Evolutionary conservation across 2,888 invertebrate genomes (phyloP), one percentile per base, ranked within the genome.

Genomic region (Cephonodes hylas): DNA sequence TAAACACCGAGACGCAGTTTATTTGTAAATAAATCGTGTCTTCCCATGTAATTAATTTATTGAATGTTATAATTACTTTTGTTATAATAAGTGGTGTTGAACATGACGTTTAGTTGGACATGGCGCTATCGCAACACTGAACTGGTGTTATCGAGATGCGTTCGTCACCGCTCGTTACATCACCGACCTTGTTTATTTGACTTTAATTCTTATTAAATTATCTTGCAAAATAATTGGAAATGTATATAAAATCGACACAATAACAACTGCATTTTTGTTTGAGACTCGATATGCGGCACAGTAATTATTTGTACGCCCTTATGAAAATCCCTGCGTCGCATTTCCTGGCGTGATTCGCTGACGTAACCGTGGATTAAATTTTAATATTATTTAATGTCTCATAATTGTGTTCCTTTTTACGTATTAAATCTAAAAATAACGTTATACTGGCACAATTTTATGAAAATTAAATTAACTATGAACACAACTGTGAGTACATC

Each of bases 141-240:
- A 81, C 82, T 77, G 73, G 66, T 70, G 76, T 85, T 89, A 89
- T 89, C 88, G 68, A 59, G 61, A 66, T 67, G 71, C 74, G 79
- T 79, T 82, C 88, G 86, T 85, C 85, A 84, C 74, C 72, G 64
- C 60, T 59, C 67, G 77, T 90, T 91, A 90, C 88, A 90, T 89
- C 89, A 91, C 79, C 77, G 85, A 86, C 90, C 89, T 91, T 90
- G 91, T 87, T 89, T 84, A 77, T 82, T 88, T 86, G 88, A 89
- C 88, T 83, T 80, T 79, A 76, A 74, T 77, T 76, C 75, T 76
- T 71, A 67, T 67, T 60, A 66, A 68, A 74, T 75, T 73, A 79
- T 76, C 78, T 65, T 56, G 10, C 22, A 27, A 25, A 48, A 59
- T 31, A 42, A 57, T 34, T 60, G 42, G 15, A 42, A 46, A 56